Evolutionary conservation across 1,140 invertebrate genomes (phyloP), one percentile per base, ranked within the genome.

Genomic region (Sycobia sp.): DNA sequence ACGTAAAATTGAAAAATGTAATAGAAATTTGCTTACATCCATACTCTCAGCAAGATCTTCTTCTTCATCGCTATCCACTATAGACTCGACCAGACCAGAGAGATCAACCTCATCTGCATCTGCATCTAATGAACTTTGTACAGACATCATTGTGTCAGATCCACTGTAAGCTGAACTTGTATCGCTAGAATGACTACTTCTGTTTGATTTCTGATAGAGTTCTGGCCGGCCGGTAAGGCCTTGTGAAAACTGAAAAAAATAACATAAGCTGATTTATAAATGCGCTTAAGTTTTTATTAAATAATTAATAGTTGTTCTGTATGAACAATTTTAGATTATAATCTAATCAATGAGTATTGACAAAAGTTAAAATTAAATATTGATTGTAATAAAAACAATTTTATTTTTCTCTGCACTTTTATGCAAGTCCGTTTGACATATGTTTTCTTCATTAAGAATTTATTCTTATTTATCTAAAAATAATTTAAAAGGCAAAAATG

Each of bases 101-200:
- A 97, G 85, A 80, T 97, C 96, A 32, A 95, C 89, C 76, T 96
- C 94, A 70, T 95, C 92, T 43, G 89, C 89, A 81, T 94, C 92
- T 66, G 91, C 86, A 59, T 93, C 89, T 20, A 84, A 73, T 4
- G 90, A 91, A 68, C 90, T 90, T 76, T 94, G 92, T 50, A 92
- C 91, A 49, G 91, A 93, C 71, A 94, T 94, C 94, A 97, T 97
- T 65, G 95, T 96, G 83, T 97, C 95, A 51, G 93, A 96, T 29
- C 95, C 95, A 71, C 93, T 95, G 79, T 97, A 97, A 41, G 93
- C 95, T 64, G 93, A 96, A 78, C 93, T 96, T 3, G 95, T 97
- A 78, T 97, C 95, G 77, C 93, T 95, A 27, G 92, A 93, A 76
- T 95, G 93, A 18, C 91, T 93, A 71, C 89, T 90, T 60, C 92